Base-by-base conservation (phyloP, 2,113 vertebrate species). In the Muntiacus muntjak region DNA sequence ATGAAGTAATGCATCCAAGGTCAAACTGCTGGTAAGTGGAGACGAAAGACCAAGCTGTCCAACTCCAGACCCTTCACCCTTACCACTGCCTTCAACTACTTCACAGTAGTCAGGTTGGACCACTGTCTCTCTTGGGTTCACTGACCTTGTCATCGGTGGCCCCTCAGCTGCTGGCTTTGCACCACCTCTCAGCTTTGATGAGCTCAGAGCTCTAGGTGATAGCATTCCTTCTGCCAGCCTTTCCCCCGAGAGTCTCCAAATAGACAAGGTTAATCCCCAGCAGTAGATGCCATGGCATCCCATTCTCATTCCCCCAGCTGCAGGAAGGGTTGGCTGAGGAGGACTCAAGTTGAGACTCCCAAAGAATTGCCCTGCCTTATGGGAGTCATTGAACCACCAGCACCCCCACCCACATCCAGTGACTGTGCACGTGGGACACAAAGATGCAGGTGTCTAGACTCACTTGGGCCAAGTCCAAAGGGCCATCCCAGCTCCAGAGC, bases 391-490 rank as follows among this genome's bases (percentile, higher is more conserved):
- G 12, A 9, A 13, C 28, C 54, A 10, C 26, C 55, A 62, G 26
- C 7, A 9, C 7, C 4, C 12, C 16, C 8, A 55, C 13, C 30
- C 76, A 21, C 28, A 21, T 19, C 83, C 30, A n/a, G 4, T 36
- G 25, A 55, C 0, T 7, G 25, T 16, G 1, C 15, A 17, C 1
- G 8, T 19, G 2, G 54, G 14, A 47, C 60, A 23, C 40, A 43
- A 82, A 55, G 21, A 30, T 10, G 40, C 54, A 40, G 81, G 5
- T 4, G 26, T 33, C 58, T 5, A 4, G n/a, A 28, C 40, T 64
- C 50, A 57, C 9, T 50, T 26, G 58, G 17, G 40, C 43, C 78
- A 54, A 45, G 6, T 86, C 57, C 2, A 5, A 58, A 76, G 64
- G 15, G 16, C 26, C 21, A 6, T 15, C 19, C 9, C 26, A 60